Conservation (phyloP, 2,113 vertebrate genomes). For the Origma solitaria region DNA sequence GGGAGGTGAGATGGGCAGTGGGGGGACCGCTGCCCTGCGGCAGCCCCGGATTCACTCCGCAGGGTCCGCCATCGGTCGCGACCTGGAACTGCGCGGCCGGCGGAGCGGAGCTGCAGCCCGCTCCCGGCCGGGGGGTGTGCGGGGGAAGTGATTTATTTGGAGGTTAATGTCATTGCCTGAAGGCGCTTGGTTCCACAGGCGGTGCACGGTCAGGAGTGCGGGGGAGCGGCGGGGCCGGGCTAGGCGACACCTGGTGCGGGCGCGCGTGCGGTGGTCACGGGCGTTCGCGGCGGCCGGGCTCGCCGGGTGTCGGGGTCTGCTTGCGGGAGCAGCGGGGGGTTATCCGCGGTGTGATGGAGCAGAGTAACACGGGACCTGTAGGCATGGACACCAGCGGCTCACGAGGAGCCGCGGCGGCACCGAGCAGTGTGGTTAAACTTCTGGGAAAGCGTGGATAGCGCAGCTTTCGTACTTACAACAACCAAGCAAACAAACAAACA, state of each 20-base stretch:
- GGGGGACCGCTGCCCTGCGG: neutral
- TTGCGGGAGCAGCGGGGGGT: neutral
- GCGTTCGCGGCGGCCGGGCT: neutral
- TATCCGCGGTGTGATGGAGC: neutral
- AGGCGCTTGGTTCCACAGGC: neutral
- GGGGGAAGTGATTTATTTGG: neutral
- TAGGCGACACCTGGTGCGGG: neutral
- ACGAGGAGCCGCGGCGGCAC: neutral
- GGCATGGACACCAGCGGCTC: neutral
- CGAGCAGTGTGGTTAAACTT: neutral
- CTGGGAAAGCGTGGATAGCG: neutral
- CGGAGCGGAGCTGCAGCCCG: neutral
- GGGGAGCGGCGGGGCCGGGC: neutral
- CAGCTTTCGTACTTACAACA: neutral
- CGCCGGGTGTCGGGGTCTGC: no score
- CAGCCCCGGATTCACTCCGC: neutral
- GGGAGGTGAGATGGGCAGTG: constrained; percentile 37
- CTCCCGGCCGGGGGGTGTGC: no score
- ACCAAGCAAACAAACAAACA: neutral
- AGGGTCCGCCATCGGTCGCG: neutral
- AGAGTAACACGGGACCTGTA: neutral
- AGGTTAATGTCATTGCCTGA: neutral
- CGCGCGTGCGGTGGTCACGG: neutral
- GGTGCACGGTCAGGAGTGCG: neutral
- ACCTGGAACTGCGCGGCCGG: neutral